These are phyloP conservation scores for Petrosia ficiformis DNA, from an alignment of 37 sponge, comb jelly and placozoan species.

Conservation along the genomic window DNA sequence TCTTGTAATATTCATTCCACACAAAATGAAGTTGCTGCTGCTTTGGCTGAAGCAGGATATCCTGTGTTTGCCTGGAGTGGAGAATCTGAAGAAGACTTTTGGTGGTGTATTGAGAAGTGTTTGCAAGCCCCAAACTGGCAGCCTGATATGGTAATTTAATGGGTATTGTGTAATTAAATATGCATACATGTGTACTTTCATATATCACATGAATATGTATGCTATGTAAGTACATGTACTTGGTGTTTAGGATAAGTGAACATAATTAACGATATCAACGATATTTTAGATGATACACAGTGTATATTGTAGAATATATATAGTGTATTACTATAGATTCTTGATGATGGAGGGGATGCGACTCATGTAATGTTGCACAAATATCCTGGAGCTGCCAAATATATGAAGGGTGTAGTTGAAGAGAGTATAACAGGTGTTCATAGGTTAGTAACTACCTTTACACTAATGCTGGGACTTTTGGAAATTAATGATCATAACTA, in stretches of 20 bases:
- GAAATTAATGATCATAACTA: no score
- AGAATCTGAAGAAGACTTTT: constrained; percentile 79
- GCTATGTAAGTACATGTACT: background rate
- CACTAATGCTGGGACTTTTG: background rate
- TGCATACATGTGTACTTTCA: constrained; percentile 1
- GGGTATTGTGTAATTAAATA: no score
- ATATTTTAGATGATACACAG: no score
- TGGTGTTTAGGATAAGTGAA: no score
- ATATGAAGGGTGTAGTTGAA: constrained; percentile 79
- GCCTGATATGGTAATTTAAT: constrained; percentile 51
- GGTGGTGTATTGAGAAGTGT: constrained; percentile 95
- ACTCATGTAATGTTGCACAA: constrained; percentile 75
- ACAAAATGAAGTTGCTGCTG: constrained; percentile 58
- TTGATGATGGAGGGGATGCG: constrained; percentile 94
- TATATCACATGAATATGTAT: background rate
- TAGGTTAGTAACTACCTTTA: constrained; percentile 44
- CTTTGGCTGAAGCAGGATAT: constrained; percentile 25
- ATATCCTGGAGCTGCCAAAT: constrained; percentile 58
- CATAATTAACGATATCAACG: no score
- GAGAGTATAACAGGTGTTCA: constrained; percentile 86
- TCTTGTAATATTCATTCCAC: constrained; percentile 90
- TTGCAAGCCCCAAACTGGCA: constrained; percentile 60
- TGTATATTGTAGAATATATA: constrained; percentile 2
- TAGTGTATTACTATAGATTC: constrained; percentile 46
- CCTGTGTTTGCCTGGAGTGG: constrained; percentile 85